These are phyloP conservation scores for Tuberolachnus salignus DNA, from an alignment of 2,888 invertebrate genomes.

Conservation along the genomic window DNA sequence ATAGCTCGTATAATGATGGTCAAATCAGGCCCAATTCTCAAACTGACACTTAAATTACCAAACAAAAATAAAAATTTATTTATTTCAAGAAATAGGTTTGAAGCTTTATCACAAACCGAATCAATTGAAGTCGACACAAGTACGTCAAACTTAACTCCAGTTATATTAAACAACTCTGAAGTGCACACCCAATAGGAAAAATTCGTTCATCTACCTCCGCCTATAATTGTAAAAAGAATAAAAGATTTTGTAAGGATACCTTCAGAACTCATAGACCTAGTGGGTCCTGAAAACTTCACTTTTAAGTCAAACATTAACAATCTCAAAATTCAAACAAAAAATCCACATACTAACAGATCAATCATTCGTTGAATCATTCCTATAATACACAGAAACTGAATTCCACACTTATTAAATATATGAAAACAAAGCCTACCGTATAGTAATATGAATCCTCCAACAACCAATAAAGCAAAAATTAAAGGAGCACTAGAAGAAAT, in stretches of 20 bases:
- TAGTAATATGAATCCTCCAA: conserved; percentile 5
- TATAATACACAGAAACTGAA: neutral
- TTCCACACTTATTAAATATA: conserved; percentile 6
- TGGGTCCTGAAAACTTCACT: conserved; percentile 20
- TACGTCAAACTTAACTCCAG: neutral
- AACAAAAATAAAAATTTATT: neutral
- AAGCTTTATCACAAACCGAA: neutral
- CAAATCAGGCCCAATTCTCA: neutral
- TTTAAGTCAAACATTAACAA: conserved; percentile 1
- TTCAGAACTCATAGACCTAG: neutral
- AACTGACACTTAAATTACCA: neutral
- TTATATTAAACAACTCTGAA: neutral
- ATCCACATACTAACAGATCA: neutral
- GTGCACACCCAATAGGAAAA: neutral
- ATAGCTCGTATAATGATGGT: neutral
- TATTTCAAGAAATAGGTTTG: neutral
- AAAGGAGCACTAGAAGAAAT: neutral
- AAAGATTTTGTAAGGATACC: neutral
- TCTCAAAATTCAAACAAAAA: neutral
- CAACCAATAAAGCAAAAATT: neutral
- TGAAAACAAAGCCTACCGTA: neutral
- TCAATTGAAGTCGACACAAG: neutral
- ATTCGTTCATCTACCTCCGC: neutral
- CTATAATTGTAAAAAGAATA: conserved; percentile 10
- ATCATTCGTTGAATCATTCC: neutral